Base-by-base conservation (phyloP, 2,113 vertebrate species). In the Rhipidura dahli region DNA sequence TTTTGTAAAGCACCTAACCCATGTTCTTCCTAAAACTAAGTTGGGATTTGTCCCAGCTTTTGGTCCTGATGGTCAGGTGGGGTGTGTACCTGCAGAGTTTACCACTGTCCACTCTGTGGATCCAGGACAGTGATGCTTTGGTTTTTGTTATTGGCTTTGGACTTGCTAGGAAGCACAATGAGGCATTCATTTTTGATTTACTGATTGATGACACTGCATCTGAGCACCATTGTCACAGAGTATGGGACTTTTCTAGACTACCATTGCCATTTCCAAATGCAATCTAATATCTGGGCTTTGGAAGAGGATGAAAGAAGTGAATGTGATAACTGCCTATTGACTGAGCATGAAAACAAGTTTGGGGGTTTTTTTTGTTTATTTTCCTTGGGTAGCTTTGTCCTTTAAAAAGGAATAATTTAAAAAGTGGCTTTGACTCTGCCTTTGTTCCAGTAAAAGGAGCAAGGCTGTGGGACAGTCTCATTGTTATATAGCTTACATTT, bases 121-220 rank as follows among this genome's bases (percentile, higher is more conserved):
- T 31, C 5, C 7, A 51, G 77, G 88, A 82, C 54, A 77, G 70
- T 1, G 28, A 72, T 76, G 90, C 80, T 90, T 76, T 86, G 77
- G 2, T 40, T 94, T 86, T 68, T 96, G 92, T 92, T 95, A 31
- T n/a, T 66, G 85, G 66, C 85, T 94, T 90, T 87, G 17, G 27
- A 50, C 6, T 89, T 59, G 79, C 72, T 45, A 37, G 87, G 90
- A 39, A 75, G 80, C 60, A 96, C 90, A 96, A 71, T 50, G 69
- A 82, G 79, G 89, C 76, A 79, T 96, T 96, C 72, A 83, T 66
- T 94, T 96, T 86, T 94, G 90, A 71, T 93, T 56, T 69, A 76
- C 1, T 93, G 92, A 94, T 87, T 94, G 89, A 93, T 96, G 86
- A 90, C 77, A 71, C 63, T 86, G 90, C 82, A 28, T 93, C 71